Conservation (phyloP, 2,797 vertebrate species). For the Micromesistius poutassou region DNA sequence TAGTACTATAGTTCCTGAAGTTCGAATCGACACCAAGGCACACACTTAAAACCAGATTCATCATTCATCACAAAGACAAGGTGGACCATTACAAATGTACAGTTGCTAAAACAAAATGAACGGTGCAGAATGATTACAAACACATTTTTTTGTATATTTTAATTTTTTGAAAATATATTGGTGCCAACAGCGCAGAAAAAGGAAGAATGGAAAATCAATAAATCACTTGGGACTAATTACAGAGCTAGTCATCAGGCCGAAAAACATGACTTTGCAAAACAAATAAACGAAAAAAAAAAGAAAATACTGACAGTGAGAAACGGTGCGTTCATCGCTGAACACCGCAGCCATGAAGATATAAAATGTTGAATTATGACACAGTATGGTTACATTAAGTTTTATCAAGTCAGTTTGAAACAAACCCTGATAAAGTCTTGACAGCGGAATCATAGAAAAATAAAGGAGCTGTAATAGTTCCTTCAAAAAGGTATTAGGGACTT, state of each 20-base stretch:
- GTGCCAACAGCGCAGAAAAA: conserved; percentile 5
- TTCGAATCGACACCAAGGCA: too few species aligned
- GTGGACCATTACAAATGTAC: too few species aligned
- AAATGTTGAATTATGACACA: background rate
- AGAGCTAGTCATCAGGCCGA: background rate
- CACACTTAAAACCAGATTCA: too few species aligned
- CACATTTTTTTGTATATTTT: background rate
- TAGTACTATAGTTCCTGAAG: too few species aligned
- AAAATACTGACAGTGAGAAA: background rate
- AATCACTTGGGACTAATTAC: background rate
- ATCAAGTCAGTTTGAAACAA: background rate
- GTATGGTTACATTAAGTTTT: background rate
- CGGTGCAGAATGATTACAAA: background rate
- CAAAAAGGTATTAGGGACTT: background rate
- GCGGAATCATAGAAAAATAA: conserved; percentile 3
- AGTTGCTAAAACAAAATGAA: too few species aligned
- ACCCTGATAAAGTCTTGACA: background rate
- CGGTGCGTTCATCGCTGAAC: background rate
- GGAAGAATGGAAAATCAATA: background rate
- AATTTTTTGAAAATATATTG: conserved; percentile 4
- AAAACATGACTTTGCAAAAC: background rate
- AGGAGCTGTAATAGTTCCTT: background rate
- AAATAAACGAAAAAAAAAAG: background rate
- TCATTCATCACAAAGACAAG: too few species aligned
- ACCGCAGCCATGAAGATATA: background rate